Conservation (phyloP, 64 coral and sea anemone genomes). For the Stichodactyla mertensii region DNA sequence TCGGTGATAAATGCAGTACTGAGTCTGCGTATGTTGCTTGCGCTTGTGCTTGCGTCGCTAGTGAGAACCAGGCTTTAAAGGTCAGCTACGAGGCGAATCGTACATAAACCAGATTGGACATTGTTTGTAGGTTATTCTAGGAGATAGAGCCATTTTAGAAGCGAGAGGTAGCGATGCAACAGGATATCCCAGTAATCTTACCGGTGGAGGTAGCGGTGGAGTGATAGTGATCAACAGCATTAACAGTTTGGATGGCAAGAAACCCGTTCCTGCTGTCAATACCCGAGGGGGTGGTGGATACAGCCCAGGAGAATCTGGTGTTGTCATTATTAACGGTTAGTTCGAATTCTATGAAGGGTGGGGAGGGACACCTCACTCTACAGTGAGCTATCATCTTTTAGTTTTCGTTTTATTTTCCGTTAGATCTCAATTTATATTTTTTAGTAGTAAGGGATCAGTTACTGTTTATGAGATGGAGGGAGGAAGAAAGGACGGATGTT, state of each 20-base stretch:
- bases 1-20: too few relatives aligned
- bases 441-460: too few relatives aligned
- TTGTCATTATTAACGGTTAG: conserved; percentile 38
- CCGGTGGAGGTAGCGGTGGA: conserved; percentile 36
- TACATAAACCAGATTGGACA: background rate
- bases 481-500: too few relatives aligned
- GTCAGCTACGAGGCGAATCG: background rate
- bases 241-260: background rate
- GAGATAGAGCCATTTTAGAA: conserved; percentile 19
- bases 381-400: too few relatives aligned
- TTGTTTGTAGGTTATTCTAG: conserved; percentile 28
- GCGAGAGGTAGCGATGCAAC: background rate
- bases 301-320: conserved; percentile 20
- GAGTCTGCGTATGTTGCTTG: too few relatives aligned
- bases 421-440: too few relatives aligned
- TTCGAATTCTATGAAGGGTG: background rate
- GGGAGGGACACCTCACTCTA: too few relatives aligned
- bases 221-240: conserved; percentile 18
- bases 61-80: too few relatives aligned
- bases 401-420: too few relatives aligned
- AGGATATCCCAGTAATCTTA: background rate
- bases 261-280: background rate
- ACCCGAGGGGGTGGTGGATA: conserved; percentile 28
- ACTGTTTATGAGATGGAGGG: too few relatives aligned
- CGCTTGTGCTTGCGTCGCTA: too few relatives aligned